Conservation (phyloP, 1,140 invertebrate species). For the Achatina immaculata region DNA sequence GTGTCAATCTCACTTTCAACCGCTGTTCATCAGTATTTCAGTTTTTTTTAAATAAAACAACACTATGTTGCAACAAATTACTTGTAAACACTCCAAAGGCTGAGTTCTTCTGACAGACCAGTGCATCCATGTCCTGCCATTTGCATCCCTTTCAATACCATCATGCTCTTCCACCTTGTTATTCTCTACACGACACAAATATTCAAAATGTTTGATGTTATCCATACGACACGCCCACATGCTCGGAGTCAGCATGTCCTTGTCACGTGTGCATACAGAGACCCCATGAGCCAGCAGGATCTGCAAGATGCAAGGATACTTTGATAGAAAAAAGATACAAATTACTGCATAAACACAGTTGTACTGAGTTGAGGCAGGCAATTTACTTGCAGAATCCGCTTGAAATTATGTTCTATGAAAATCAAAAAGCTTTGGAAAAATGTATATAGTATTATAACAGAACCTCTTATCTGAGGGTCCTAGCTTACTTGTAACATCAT, state of each 20-base stretch:
- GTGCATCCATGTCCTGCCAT: conserved; percentile 71
- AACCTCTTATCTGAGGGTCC: no score
- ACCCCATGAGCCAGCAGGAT: conserved; percentile 59
- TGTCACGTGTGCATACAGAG: conserved; percentile 62
- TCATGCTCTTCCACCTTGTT: conserved; percentile 58
- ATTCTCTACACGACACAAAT: conserved; percentile 55
- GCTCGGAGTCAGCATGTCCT: conserved; percentile 68
- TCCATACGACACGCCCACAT: conserved; percentile 72
- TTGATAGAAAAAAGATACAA: not conserved
- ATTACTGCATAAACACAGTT: no score
- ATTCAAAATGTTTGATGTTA: conserved; percentile 69
- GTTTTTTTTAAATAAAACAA: no score
- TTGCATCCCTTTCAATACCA: conserved; percentile 66
- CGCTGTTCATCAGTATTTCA: no score
- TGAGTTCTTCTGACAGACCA: conserved; percentile 69
- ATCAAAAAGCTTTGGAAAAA: no score
- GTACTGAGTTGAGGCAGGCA: no score
- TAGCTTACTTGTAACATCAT: no score
- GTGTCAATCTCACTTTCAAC: no score
- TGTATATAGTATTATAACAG: no score
- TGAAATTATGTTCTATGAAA: no score
- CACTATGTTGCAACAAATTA: no score
- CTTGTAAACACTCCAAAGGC: conserved; percentile 70
- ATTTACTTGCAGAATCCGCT: no score
- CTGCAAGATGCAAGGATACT: conserved; percentile 44